phyloP scores from a whole-genome alignment of 2,113 vertebrate species.

The Cottus gobio region DNA sequence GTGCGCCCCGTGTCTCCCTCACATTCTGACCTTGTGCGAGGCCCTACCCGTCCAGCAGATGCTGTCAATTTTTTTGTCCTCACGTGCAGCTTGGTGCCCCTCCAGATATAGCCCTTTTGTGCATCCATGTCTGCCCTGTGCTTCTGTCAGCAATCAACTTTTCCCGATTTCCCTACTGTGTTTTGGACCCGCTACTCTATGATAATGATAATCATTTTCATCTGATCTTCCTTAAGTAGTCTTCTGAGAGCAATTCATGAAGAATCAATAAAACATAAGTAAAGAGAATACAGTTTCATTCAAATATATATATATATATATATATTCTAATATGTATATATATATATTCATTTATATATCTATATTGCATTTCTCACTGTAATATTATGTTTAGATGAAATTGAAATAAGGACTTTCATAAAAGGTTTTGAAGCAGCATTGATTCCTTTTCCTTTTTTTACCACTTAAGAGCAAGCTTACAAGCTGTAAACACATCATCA shows the following conservation, averaged over 20 bases:
- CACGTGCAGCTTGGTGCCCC: slow-evolving; percentile 22
- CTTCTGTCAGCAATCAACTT: slow-evolving; percentile 14
- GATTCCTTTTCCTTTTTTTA: background rate
- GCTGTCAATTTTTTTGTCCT: slow-evolving; percentile 33
- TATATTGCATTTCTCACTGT: background rate
- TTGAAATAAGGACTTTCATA: background rate
- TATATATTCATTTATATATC: no score
- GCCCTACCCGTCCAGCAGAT: slow-evolving; percentile 14
- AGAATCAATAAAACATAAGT: no score
- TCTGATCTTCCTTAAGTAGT: background rate
- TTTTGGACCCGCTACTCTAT: background rate
- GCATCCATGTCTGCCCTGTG: no score
- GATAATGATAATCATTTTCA: background rate
- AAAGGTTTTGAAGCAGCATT: background rate
- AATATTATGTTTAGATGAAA: background rate
- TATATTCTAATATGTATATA: no score
- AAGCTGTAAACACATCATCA: background rate
- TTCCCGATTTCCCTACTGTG: background rate
- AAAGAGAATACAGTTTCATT: no score
- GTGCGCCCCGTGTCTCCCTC: background rate
- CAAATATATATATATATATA: no score
- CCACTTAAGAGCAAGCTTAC: background rate
- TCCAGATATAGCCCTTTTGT: background rate
- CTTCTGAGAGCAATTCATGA: no score
- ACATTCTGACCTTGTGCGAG: slow-evolving; percentile 35